Evolutionary conservation across 2,888 invertebrate genomes (phyloP).

Genomic region (Cancer borealis): DNA sequence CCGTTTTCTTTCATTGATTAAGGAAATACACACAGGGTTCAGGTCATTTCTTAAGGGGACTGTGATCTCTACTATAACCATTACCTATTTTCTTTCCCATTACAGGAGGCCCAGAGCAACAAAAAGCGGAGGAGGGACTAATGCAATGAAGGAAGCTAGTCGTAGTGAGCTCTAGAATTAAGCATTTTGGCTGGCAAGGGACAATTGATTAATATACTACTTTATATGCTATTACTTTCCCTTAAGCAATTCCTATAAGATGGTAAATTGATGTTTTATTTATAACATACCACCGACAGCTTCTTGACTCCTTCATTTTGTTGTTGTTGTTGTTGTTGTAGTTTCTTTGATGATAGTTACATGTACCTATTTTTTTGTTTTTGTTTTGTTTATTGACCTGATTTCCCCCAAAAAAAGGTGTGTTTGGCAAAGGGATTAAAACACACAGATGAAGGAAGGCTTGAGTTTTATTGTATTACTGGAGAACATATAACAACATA

Average conservation of each 20-base stretch:
- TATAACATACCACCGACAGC: no score
- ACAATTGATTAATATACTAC: not conserved
- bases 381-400: not conserved
- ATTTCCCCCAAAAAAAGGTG: not conserved
- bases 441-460: not conserved
- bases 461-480: not conserved
- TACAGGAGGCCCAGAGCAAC: slow-evolving; percentile 67
- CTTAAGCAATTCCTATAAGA: no score
- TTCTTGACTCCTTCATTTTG: not conserved
- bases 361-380: not conserved
- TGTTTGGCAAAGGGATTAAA: not conserved
- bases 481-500: not conserved
- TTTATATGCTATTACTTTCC: not conserved
- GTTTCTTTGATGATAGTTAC: not conserved
- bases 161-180: not conserved
- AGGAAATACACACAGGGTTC: not conserved
- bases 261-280: no score
- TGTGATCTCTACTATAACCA: not conserved
- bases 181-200: slow-evolving; percentile 20
- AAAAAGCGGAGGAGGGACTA: slow-evolving; percentile 65
- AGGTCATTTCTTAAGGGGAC: not conserved
- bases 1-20: not conserved
- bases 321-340: not conserved
- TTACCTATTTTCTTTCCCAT: not conserved
- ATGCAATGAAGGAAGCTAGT: not conserved